phyloP scores from a whole-genome alignment of 2,888 invertebrate genomes.

The Dyspetes luteomarginatus region DNA sequence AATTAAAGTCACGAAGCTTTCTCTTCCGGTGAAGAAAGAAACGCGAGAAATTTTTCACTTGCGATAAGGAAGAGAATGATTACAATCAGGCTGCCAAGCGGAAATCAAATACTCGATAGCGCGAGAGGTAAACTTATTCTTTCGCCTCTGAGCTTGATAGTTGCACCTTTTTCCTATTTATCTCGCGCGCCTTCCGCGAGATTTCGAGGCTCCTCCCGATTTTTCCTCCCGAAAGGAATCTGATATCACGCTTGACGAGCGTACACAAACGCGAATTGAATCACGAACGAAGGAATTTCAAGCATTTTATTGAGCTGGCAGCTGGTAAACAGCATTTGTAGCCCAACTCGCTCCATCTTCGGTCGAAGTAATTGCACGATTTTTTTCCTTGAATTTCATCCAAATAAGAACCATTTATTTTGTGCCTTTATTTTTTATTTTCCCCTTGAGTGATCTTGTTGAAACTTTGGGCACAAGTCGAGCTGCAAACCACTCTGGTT shows the following conservation, averaged over 20 bases:
- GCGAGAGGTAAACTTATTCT: constrained; percentile 58
- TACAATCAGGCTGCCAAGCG: constrained; percentile 57
- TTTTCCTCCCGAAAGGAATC: constrained; percentile 44
- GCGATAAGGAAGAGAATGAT: constrained; percentile 24
- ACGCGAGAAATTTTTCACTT: not conserved
- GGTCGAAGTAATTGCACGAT: constrained; percentile 1
- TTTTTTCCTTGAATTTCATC: constrained; percentile 6
- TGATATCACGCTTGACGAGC: constrained; percentile 52
- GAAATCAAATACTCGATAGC: constrained; percentile 63
- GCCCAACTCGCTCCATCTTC: not conserved
- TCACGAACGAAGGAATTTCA: constrained; percentile 40
- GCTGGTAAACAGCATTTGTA: not conserved
- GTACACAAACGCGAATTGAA: constrained; percentile 61
- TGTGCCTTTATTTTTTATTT: not conserved
- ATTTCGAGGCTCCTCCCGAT: constrained; percentile 22
- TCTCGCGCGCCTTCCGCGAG: not conserved
- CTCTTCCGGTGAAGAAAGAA: constrained; percentile 27
- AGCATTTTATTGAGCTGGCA: constrained; percentile 38
- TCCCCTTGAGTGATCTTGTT: too few relatives aligned
- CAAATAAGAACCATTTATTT: not conserved
- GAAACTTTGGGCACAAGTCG: too few relatives aligned
- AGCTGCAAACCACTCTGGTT: too few relatives aligned
- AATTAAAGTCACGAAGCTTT: constrained; percentile 3
- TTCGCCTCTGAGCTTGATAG: constrained; percentile 43
- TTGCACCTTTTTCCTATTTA: constrained; percentile 6